Conservation (phyloP, 1,140 invertebrate genomes). For the Drosophila tropicalis region DNA sequence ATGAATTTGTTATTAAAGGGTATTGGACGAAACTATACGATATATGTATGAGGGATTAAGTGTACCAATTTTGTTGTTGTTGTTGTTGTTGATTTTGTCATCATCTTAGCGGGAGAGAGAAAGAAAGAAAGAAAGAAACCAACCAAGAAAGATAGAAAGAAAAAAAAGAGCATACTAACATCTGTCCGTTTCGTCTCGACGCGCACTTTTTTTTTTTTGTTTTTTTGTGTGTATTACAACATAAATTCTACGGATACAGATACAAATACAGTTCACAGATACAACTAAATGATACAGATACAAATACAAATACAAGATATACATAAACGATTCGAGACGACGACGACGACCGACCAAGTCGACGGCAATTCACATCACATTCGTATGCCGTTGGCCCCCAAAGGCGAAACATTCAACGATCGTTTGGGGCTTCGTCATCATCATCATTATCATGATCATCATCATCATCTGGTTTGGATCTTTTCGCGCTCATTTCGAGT, state of each 20-base stretch:
- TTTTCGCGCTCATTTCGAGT: constrained; percentile 40
- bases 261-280: constrained; percentile 41
- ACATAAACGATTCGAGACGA: constrained; percentile 28
- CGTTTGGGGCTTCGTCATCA: constrained; percentile 34
- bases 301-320: constrained; percentile 39
- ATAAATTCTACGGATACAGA: constrained; percentile 70
- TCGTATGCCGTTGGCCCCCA: constrained; percentile 69
- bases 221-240: constrained; percentile 51
- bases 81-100: constrained; percentile 63
- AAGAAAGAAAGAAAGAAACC: constrained; percentile 9
- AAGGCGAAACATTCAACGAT: constrained; percentile 53
- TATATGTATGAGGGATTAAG: too few species aligned
- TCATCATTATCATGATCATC: constrained; percentile 30
- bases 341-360: background rate
- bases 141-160: constrained; percentile 20
- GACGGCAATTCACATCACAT: constrained; percentile 33
- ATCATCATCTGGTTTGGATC: constrained; percentile 33
- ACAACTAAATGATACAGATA: constrained; percentile 51
- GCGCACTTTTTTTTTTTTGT: constrained; percentile 26
- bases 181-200: constrained; percentile 29
- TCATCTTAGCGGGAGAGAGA: constrained; percentile 48
- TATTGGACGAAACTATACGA: too few species aligned
- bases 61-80: constrained; percentile 14
- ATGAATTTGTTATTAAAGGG: background rate
- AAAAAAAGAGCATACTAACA: constrained; percentile 6